Conservation (phyloP, 2,888 invertebrate species). For the Rhagophthalmus giganteus region DNA sequence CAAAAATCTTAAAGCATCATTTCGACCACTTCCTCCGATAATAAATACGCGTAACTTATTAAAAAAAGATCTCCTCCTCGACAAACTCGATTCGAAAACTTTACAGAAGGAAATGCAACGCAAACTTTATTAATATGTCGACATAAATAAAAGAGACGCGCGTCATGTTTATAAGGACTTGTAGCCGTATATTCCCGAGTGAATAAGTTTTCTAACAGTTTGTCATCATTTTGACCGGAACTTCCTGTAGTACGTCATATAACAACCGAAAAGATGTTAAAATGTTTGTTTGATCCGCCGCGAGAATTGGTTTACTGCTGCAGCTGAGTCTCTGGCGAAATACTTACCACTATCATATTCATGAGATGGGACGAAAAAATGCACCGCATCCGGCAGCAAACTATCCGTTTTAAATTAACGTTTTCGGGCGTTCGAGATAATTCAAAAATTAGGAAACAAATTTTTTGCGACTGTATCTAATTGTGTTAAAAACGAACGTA, state of each 20-base stretch:
- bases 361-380: conserved; percentile 22
- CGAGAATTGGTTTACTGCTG: conserved; percentile 19
- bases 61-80: no score
- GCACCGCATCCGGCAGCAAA: conserved; percentile 7
- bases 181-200: conserved; percentile 8
- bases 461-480: no score
- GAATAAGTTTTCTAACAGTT: conserved; percentile 13
- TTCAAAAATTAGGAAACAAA: no score
- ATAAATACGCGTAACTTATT: no score
- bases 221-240: conserved; percentile 18
- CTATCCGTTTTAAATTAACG: conserved; percentile 14
- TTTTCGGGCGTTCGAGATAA: no score
- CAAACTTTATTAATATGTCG: conserved; percentile 1
- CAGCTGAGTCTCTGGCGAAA: conserved; percentile 22
- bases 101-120: neutral
- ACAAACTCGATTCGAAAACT: no score
- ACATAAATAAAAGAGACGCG: neutral
- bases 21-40: no score
- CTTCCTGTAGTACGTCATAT: conserved; percentile 16
- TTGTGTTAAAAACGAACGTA: no score
- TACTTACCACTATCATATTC: conserved; percentile 20
- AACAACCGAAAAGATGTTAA: conserved; percentile 11
- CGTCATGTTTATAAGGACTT: conserved; percentile 8
- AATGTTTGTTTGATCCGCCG: conserved; percentile 16
- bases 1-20: no score